Percentiles rank a stretch among this genome's conserved stretches.
These are phyloP conservation scores for Ophiothrix spiculata DNA, from an alignment of 35 echinoderm and acorn worm genomes.

Conservation along the genomic window DNA sequence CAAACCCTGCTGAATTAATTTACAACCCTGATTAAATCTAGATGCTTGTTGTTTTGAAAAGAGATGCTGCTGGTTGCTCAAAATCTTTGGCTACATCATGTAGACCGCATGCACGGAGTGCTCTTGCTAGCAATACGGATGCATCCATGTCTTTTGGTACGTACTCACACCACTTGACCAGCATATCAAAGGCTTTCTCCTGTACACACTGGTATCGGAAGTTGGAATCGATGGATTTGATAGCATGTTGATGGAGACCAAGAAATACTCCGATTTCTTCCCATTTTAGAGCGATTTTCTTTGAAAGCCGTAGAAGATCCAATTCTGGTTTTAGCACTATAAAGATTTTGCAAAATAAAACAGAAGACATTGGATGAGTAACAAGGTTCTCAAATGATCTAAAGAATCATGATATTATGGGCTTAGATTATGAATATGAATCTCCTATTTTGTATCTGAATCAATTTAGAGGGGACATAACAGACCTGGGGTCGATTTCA, in stretches of 20 bases:
- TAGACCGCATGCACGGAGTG: neutral
- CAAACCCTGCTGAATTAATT: too few relatives aligned
- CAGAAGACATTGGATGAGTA: too few relatives aligned
- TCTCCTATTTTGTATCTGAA: too few relatives aligned
- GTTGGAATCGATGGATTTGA: constrained; percentile 1
- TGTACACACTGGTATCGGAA: constrained; percentile 7
- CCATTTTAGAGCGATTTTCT: neutral
- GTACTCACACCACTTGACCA: neutral
- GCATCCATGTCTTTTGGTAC: neutral
- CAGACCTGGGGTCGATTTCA: too few relatives aligned
- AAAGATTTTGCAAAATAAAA: too few relatives aligned
- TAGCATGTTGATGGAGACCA: neutral
- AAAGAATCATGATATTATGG: too few relatives aligned
- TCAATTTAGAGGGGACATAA: too few relatives aligned
- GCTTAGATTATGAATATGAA: too few relatives aligned
- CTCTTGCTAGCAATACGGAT: neutral
- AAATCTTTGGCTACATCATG: neutral
- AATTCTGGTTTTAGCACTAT: neutral
- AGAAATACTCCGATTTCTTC: neutral
- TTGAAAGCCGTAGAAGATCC: neutral
- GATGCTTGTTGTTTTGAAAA: too few relatives aligned
- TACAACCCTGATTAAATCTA: too few relatives aligned
- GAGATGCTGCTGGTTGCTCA: neutral
- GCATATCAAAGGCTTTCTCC: neutral
- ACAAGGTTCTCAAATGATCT: too few relatives aligned